Conservation (phyloP, 2,113 vertebrate genomes). For the Calidris pugnax region DNA sequence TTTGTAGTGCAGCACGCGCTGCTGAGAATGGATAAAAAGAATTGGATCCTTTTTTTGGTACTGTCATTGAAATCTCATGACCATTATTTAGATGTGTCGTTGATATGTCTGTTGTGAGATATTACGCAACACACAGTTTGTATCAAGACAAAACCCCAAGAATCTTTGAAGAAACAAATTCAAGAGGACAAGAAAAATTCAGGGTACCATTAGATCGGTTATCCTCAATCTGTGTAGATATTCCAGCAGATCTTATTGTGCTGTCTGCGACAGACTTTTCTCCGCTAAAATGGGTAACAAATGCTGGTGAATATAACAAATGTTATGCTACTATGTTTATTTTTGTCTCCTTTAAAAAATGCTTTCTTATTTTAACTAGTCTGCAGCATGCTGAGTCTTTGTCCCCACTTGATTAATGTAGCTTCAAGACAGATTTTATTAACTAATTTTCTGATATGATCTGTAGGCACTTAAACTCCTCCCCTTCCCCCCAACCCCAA, state of each 20-base stretch:
- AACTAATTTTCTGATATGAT: slow-evolving; percentile 27
- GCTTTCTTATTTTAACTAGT: not conserved
- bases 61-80: not conserved
- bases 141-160: not conserved
- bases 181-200: not conserved
- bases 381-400: not conserved
- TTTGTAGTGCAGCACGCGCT: not conserved
- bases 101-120: not conserved
- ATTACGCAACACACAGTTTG: not conserved
- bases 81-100: not conserved
- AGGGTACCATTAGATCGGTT: not conserved
- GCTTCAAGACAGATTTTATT: not conserved
- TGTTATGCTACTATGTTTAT: not conserved
- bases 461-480: not conserved
- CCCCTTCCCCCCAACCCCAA: not conserved
- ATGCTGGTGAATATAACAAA: not conserved
- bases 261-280: not conserved
- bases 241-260: not conserved
- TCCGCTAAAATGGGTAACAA: not conserved
- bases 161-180: not conserved
- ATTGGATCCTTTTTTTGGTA: not conserved
- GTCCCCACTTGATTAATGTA: slow-evolving; percentile 33
- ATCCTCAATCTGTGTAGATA: not conserved
- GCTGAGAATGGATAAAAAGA: not conserved
- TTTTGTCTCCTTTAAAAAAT: slow-evolving; percentile 23